Evolutionary conservation across 2,888 invertebrate genomes (phyloP), one percentile per base, ranked within the genome.

Genomic region (Ephialtes manifestator): DNA sequence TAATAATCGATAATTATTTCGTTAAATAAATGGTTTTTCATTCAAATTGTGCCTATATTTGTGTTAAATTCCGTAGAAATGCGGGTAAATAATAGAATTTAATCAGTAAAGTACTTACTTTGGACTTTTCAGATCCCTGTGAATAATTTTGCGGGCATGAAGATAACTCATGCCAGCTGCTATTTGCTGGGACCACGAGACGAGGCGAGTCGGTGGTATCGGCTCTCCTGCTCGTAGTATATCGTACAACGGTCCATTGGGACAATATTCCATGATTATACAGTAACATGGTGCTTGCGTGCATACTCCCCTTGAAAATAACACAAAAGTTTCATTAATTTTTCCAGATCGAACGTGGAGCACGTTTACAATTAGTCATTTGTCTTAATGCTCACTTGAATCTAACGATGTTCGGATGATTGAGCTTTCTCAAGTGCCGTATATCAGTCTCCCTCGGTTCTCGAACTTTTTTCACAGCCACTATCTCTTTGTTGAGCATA

Each of bases 241-340:
- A 93, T 99, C 98, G 94, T 98, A 99, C 60, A 99, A 95, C 28
- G 99, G 98, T 2, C 99, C 99, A 91, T 98, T 97, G 2, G 98
- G 98, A 93, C 99, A 99, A 94, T 96, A 99, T 94, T 99, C 99
- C 99, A 99, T 99, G 78, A 99, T 96, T 88, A 99, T 97, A 94
- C 98, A 98, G 93, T 97, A 99, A 90, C 97, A 97, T 0, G 99
- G 98, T 7, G 98, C 96, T 92, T 97, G 97, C 0, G 98, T 98
- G 93, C 99, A 99, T 5, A 99, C 97, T 70, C 99, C 99, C 93
- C 97, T 97, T 94, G 94, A 93, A 92, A 85, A 81, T 81, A 88
- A 86, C 46, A 79, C 31, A 60, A 70, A 18, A 15, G 2, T 43
- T 11, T 39, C 1, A 8, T 11, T 43, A 20, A n/a, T 18, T 43